Base-by-base conservation (phyloP, 2,113 vertebrate species). In the Bothrops jararaca region DNA sequence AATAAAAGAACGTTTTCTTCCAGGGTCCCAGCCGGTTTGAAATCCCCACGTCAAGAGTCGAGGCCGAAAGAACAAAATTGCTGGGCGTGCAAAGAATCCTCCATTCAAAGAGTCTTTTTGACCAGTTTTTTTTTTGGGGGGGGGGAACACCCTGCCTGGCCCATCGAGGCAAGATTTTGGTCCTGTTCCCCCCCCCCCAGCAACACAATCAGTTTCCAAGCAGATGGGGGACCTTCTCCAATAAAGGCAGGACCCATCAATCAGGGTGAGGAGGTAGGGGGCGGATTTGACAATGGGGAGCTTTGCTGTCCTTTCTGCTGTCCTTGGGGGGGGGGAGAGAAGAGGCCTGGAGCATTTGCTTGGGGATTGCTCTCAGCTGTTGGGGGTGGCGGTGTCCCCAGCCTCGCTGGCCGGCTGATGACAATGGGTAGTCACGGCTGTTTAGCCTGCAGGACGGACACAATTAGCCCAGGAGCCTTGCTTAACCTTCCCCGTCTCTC, bases 401-500 rank as follows among this genome's bases (percentile, higher is more conserved):
- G 89, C 94, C 89, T 93, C 94, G 60, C 0, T 74, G 29, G 26
- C 69, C 69, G 18, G 69, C n/a, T 15, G 2, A 74, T 74, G 64
- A 74, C 15, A 13, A 34, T 15, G 42, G 94, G 91, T n/a, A 97
- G 95, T 94, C 95, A 94, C 0, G 18, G 93, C 90, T 94, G 96
- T 94, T 95, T 93, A 93, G 90, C 93, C 96, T 54, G 90, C 90
- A 90, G 94, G 86, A 29, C 50, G 74, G 87, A 94, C 96, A 97
- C 95, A 97, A 97, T 96, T 96, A 94, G 96, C 64, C 42, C 57
- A 86, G 94, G n/a, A 34, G 96, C 92, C 93, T 94, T 92, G 20
- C 52, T 52, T 95, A 89, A 91, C 94, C 90, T 2, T 92, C 69
- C 94, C 96, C 94, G 60, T 24, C 89, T 26, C 50, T 10, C 10